phyloP scores from a whole-genome alignment of 2,797 vertebrate genomes.

The Sardinella longiceps region DNA sequence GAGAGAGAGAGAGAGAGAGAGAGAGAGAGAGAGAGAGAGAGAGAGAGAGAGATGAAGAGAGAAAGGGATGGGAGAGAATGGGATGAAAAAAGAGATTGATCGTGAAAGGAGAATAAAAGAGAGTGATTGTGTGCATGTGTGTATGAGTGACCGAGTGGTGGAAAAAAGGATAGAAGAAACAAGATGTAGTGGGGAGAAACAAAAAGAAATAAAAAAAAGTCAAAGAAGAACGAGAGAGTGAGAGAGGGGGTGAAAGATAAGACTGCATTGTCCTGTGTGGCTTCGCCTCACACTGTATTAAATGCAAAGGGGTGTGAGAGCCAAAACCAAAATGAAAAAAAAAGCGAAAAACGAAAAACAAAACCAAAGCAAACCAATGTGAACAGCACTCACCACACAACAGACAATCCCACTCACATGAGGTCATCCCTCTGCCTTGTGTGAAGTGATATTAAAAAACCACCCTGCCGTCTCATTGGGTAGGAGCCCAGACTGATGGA shows the following conservation, averaged over 20 bases:
- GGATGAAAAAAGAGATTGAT: not conserved
- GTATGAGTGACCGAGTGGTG: no score
- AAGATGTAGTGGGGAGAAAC: not conserved
- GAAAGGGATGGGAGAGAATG: not conserved
- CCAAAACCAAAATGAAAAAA: slow-evolving; percentile 1
- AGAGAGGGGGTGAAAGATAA: not conserved
- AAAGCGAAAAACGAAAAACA: not conserved
- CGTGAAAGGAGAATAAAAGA: no score
- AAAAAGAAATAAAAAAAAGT: not conserved
- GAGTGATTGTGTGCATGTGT: no score
- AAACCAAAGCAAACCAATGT: not conserved
- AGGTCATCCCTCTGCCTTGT: not conserved
- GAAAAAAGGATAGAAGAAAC: not conserved
- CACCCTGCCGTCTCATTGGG: not conserved
- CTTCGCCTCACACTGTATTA: not conserved
- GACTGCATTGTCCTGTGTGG: not conserved
- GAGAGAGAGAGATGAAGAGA: not conserved
- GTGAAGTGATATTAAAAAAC: not conserved
- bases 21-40: no score
- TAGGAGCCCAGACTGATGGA: not conserved
- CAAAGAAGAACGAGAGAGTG: not conserved
- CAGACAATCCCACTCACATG: not conserved
- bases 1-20: not conserved
- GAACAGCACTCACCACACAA: not conserved
- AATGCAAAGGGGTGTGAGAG: not conserved